phyloP scores from a whole-genome alignment of 2,888 invertebrate species.

The Ichneumoninae sp. region DNA sequence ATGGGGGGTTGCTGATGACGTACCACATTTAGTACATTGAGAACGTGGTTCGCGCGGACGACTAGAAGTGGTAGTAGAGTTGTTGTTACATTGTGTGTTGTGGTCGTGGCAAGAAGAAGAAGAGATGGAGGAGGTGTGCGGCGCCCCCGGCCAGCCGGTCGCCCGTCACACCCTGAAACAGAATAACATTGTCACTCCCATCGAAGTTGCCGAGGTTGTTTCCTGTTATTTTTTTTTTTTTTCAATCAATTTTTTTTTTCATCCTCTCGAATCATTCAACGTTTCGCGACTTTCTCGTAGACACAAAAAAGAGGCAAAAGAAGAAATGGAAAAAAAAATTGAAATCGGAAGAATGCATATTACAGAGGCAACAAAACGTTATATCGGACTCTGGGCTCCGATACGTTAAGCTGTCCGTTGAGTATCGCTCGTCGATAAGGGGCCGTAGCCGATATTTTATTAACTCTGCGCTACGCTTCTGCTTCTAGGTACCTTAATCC shows the following conservation, averaged over 20 bases:
- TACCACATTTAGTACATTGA: conserved; percentile 83
- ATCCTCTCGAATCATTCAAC: conserved; percentile 1
- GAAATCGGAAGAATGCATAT: background rate
- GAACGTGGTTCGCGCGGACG: conserved; percentile 82
- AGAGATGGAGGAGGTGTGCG: conserved; percentile 84
- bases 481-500: conserved; percentile 7
- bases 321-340: background rate
- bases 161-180: conserved; percentile 84
- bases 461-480: conserved; percentile 37
- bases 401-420: conserved; percentile 26
- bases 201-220: conserved; percentile 70
- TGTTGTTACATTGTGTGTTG: conserved; percentile 82
- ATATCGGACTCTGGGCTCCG: conserved; percentile 17
- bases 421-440: conserved; percentile 49
- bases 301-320: background rate
- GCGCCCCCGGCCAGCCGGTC: conserved; percentile 84
- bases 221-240: conserved; percentile 30
- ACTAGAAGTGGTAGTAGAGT: conserved; percentile 73
- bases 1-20: conserved; percentile 79
- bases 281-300: conserved; percentile 5
- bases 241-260: background rate
- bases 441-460: conserved; percentile 61
- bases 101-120: conserved; percentile 83
- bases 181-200: conserved; percentile 82
- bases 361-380: conserved; percentile 16